These are phyloP conservation scores for Rhinolophus sinicus DNA, from an alignment of 2,113 vertebrate genomes.

Conservation along the genomic window DNA sequence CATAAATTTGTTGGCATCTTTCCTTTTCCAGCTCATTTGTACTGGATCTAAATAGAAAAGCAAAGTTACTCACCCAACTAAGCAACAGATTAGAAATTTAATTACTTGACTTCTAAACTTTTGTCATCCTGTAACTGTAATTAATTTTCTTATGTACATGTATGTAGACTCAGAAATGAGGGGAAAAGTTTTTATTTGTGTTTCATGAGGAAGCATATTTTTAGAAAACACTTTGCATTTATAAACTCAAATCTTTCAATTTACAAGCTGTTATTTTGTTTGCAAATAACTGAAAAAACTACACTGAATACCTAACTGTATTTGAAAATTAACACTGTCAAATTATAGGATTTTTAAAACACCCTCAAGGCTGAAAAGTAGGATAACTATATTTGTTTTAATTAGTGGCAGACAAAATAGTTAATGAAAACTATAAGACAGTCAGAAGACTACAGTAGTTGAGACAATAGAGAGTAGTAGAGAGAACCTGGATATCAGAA, in stretches of 20 bases:
- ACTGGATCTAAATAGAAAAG: slow-evolving; percentile 37
- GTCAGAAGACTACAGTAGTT: not conserved
- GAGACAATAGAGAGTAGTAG: not conserved
- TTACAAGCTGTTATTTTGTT: slow-evolving; percentile 21
- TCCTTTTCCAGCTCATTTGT: slow-evolving; percentile 29
- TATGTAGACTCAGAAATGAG: slow-evolving; percentile 21
- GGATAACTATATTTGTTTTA: not conserved
- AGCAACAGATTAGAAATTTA: slow-evolving; percentile 10
- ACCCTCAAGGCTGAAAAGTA: not conserved
- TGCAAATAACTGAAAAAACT: slow-evolving; percentile 11
- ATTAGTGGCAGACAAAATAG: not conserved
- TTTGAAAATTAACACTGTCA: slow-evolving; percentile 8
- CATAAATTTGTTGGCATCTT: not conserved
- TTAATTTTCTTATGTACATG: not conserved
- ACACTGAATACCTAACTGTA: not conserved
- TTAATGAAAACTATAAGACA: not conserved
- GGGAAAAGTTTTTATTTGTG: not conserved
- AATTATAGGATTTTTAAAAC: not conserved
- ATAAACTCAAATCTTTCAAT: slow-evolving; percentile 21
- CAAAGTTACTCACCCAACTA: slow-evolving; percentile 35
- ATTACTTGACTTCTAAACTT: slow-evolving; percentile 6
- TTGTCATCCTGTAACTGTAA: not conserved
- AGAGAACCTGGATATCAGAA: slow-evolving; percentile 22
- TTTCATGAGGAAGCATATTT: slow-evolving; percentile 19
- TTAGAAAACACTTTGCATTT: slow-evolving; percentile 30